Conservation (phyloP, 2,888 invertebrate species). For the Nycteola revayana region DNA sequence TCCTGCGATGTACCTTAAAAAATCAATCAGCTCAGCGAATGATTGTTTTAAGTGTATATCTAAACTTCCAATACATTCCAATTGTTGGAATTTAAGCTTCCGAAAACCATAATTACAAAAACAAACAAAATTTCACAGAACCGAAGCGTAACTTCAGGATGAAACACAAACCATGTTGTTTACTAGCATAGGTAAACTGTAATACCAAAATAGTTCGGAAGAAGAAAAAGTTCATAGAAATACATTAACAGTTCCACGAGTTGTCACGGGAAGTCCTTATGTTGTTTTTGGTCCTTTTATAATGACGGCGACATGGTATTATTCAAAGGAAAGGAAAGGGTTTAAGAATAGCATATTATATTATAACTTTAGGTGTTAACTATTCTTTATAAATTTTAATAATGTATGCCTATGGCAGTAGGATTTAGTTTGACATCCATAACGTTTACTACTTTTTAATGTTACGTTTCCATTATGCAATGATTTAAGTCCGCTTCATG, state of each 20-base stretch:
- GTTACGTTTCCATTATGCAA: too few relatives aligned
- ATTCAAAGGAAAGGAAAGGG: constrained; percentile 32
- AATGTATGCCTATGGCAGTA: too few relatives aligned
- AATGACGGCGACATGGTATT: constrained; percentile 19
- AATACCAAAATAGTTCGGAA: constrained; percentile 25
- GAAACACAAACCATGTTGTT: constrained; percentile 31
- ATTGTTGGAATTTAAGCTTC: constrained; percentile 9
- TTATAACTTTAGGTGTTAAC: constrained; percentile 13
- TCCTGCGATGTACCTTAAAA: too few relatives aligned
- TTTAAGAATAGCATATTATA: constrained; percentile 19
- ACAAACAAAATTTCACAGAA: constrained; percentile 13
- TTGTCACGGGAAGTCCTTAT: constrained; percentile 31
- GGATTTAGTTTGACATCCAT: too few relatives aligned
- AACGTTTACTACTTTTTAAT: too few relatives aligned
- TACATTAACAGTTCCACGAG: constrained; percentile 31
- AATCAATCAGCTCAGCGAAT: too few relatives aligned
- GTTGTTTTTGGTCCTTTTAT: constrained; percentile 28
- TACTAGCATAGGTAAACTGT: constrained; percentile 11
- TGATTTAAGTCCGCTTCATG: too few relatives aligned
- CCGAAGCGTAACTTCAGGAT: constrained; percentile 7
- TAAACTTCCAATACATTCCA: too few relatives aligned
- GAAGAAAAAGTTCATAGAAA: constrained; percentile 29
- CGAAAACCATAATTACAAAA: constrained; percentile 7
- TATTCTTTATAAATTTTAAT: too few relatives aligned
- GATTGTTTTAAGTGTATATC: too few relatives aligned